These are phyloP conservation scores for Conops quadrifasciatus DNA, from an alignment of 2,888 invertebrate genomes.

Conservation along the genomic window DNA sequence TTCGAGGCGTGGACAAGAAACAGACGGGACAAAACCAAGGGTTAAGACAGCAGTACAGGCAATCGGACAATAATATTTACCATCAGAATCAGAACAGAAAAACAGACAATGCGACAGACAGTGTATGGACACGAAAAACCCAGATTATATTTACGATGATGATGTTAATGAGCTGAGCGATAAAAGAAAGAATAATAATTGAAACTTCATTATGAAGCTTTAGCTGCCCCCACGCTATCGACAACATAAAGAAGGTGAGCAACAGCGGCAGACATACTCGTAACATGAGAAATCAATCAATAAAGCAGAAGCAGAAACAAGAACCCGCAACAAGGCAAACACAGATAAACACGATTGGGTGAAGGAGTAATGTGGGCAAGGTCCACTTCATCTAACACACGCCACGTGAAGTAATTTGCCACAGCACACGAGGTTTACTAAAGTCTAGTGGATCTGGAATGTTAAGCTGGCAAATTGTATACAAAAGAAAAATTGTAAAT, in stretches of 20 bases:
- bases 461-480: no score
- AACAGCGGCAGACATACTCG: background rate
- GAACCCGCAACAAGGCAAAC: background rate
- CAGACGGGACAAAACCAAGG: constrained; percentile 40
- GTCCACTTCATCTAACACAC: no score
- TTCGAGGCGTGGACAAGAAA: constrained; percentile 45
- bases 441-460: background rate
- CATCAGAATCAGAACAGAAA: constrained; percentile 34
- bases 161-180: constrained; percentile 2
- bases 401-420: no score
- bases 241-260: background rate
- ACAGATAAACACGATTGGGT: background rate
- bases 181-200: constrained; percentile 9
- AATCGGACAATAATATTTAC: constrained; percentile 34
- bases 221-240: no score
- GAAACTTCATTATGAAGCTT: background rate
- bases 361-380: no score
- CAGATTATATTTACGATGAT: constrained; percentile 1
- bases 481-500: background rate
- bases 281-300: background rate
- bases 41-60: constrained; percentile 36
- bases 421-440: no score
- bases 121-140: constrained; percentile 13
- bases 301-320: background rate
- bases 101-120: constrained; percentile 25